Conservation (phyloP, 64 coral and sea anemone genomes). For the Trachythela sp. region DNA sequence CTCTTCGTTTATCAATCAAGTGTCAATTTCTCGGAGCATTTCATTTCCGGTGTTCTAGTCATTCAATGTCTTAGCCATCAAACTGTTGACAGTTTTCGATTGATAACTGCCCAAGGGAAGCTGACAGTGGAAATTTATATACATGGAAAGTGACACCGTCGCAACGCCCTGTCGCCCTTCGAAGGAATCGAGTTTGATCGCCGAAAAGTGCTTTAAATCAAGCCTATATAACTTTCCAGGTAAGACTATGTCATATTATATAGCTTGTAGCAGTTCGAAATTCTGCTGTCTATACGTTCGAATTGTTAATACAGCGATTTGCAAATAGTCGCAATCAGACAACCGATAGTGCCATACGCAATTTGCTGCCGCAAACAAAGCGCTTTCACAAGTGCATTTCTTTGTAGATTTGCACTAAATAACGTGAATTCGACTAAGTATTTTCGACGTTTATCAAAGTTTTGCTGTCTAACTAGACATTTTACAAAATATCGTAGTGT, state of each 20-base stretch:
- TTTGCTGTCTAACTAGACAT: too few species aligned
- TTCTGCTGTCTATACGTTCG: not conserved
- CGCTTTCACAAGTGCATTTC: too few species aligned
- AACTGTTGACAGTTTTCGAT: slow-evolving; percentile 8
- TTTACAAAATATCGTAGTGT: too few species aligned
- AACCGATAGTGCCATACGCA: too few species aligned
- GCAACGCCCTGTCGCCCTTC: not conserved
- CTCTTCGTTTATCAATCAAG: not conserved
- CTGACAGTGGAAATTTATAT: not conserved
- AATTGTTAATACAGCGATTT: too few species aligned
- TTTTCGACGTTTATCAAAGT: too few species aligned
- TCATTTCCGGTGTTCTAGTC: slow-evolving; percentile 1
- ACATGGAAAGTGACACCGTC: slow-evolving; percentile 1
- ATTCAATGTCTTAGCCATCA: not conserved
- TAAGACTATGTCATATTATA: not conserved
- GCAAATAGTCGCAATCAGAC: too few species aligned
- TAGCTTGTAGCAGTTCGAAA: not conserved
- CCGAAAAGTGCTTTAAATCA: not conserved
- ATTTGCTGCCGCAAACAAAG: too few species aligned
- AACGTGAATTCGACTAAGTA: too few species aligned
- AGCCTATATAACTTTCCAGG: not conserved
- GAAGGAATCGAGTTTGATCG: not conserved
- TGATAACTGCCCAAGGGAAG: slow-evolving; percentile 11
- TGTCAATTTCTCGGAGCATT: not conserved
- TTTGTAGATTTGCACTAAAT: too few species aligned